phyloP scores from a whole-genome alignment of 1,140 invertebrate species.

The Aphaenogaster rudis region DNA sequence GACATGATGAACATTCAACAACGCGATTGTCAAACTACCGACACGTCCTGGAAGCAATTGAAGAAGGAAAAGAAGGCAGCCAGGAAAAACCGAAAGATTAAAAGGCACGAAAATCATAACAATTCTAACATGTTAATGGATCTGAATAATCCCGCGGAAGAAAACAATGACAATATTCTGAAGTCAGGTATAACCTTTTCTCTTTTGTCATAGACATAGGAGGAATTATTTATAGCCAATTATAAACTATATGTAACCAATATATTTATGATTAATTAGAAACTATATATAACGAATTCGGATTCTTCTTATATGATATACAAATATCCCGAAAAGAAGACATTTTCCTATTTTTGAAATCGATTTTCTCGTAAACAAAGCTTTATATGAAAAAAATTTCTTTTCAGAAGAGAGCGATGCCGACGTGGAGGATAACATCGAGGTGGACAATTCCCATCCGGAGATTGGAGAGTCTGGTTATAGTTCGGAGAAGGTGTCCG shows the following conservation, averaged over 20 bases:
- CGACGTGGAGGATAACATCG: slow-evolving; percentile 93
- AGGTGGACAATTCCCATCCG: slow-evolving; percentile 84
- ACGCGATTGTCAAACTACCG: slow-evolving; percentile 54
- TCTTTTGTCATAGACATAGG: not conserved
- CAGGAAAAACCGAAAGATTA: slow-evolving; percentile 87
- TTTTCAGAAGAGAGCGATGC: slow-evolving; percentile 89
- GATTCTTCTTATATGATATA: not conserved
- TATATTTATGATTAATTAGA: not conserved
- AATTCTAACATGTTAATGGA: slow-evolving; percentile 65
- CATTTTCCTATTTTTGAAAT: not conserved
- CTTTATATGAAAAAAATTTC: not conserved
- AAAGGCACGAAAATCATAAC: slow-evolving; percentile 70
- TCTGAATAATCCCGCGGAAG: slow-evolving; percentile 75
- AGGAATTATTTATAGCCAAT: too few relatives aligned
- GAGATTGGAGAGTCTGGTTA: slow-evolving; percentile 90
- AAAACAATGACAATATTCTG: slow-evolving; percentile 71
- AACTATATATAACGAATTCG: not conserved
- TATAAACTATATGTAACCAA: too few relatives aligned
- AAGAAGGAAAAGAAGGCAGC: slow-evolving; percentile 90
- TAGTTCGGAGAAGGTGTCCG: slow-evolving; percentile 90
- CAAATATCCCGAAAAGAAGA: not conserved
- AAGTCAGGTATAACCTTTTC: slow-evolving; percentile 72
- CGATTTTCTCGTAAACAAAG: not conserved
- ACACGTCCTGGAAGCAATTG: slow-evolving; percentile 89
- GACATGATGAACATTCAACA: slow-evolving; percentile 74